Base-by-base conservation (phyloP, 2,888 invertebrate genomes). In the Nysson spinosus region DNA sequence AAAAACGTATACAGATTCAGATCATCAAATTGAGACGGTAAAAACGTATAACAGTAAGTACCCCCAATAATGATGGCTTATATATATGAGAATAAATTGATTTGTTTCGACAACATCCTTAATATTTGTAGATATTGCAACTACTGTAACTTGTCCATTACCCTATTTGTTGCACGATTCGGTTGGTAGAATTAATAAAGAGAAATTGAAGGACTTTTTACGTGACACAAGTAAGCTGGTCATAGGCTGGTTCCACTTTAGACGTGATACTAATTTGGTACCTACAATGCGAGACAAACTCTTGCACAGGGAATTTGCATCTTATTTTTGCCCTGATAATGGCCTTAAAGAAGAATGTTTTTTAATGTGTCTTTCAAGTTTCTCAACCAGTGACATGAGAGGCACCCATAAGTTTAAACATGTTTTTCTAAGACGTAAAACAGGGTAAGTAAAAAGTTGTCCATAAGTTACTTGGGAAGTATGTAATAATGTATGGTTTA, bases 161-260 rank as follows among this genome's bases (percentile, higher is more conserved):
- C 87, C 89, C 0, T 89, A 90, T 40, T 83, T 90, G 66, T 90
- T 93, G 82, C 90, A 91, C 74, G 87, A 90, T 37, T 88, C 90
- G 1, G 87, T 89, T 2, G 92, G 93, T 5, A 88, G 88, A 78
- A 88, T 93, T 40, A 89, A 90, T 75, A 88, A 88, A 66, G 89
- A 90, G 69, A 89, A 89, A 70, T 79, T 93, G 1, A 83, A 86
- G 52, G 87, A 88, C 4, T 86, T 92, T 56, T 81, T 93, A 11
- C 88, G 89, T 1, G 87, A 87, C 56, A 88, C 89, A 58, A 88
- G 89, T 16, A 88, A 87, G 70, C 90, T 90, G 85, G 89, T 93
- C 16, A 90, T 93, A 6, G 93, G 92, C 17, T 93, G 93, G 93
- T 93, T 91, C 81, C 91, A 90, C 82, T 92, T 90, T 78, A 89